Evolutionary conservation across 2,888 invertebrate genomes (phyloP).

Genomic region (Patella caerulea): DNA sequence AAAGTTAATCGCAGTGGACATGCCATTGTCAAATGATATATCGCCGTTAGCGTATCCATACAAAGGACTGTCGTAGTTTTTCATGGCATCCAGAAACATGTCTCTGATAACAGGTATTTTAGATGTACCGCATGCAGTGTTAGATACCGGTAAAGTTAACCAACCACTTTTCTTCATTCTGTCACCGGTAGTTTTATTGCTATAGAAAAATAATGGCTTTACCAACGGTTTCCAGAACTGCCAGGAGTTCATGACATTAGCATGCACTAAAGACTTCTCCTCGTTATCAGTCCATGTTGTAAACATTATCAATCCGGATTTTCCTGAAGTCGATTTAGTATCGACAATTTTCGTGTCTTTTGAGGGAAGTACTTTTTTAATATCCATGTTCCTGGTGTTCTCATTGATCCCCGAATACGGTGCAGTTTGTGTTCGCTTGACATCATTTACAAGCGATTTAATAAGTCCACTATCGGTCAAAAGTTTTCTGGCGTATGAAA

Average conservation of each 20-base stretch:
- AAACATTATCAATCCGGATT: background rate
- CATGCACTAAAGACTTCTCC: conserved; percentile 13
- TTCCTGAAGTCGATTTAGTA: background rate
- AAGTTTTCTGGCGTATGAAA: too few species aligned
- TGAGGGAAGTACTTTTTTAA: too few species aligned
- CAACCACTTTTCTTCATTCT: background rate
- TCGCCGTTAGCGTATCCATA: conserved; percentile 15
- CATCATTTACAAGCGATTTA: too few species aligned
- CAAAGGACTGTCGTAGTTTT: background rate
- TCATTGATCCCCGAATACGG: too few species aligned
- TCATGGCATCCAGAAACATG: conserved; percentile 10
- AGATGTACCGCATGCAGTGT: background rate
- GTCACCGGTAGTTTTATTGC: background rate
- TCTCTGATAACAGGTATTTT: conserved; percentile 12
- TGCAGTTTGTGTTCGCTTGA: too few species aligned
- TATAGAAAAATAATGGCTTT: conserved; percentile 5
- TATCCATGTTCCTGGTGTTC: too few species aligned
- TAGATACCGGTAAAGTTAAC: background rate
- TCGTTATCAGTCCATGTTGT: conserved; percentile 8
- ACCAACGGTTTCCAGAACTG: conserved; percentile 5
- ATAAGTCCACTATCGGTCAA: too few species aligned
- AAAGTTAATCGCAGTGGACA: background rate
- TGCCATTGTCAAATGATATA: conserved; percentile 9
- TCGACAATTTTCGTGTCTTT: too few species aligned
- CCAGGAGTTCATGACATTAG: conserved; percentile 13